These are phyloP conservation scores for Rissa tridactyla DNA, from an alignment of 2,113 vertebrate species.

Conservation along the genomic window DNA sequence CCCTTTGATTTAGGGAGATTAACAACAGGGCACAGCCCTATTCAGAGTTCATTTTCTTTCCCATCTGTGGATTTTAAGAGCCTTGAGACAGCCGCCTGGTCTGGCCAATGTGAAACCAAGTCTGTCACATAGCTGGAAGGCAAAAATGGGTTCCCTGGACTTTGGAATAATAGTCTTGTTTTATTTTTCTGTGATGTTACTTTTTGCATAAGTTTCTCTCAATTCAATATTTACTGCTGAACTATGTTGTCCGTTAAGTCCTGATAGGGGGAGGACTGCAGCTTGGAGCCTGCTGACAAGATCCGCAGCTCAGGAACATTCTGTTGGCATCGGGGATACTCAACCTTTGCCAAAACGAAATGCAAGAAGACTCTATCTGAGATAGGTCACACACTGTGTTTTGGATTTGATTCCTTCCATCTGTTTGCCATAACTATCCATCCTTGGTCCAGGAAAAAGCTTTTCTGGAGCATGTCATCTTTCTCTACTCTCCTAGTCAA, in stretches of 20 bases:
- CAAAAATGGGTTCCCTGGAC: not conserved
- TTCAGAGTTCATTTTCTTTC: conserved; percentile 9
- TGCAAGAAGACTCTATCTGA: not conserved
- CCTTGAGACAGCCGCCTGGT: not conserved
- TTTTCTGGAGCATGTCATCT: conserved; percentile 35
- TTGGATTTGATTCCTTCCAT: conserved; percentile 31
- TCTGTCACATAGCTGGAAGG: not conserved
- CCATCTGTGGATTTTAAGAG: not conserved
- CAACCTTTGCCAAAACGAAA: not conserved
- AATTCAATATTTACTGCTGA: conserved; percentile 4
- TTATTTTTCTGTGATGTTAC: not conserved
- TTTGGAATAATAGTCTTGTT: not conserved
- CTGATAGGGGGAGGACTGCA: not conserved
- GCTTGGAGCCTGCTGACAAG: conserved; percentile 5
- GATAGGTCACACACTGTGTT: conserved; percentile 53
- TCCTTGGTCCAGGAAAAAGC: conserved; percentile 47
- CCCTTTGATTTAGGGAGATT: not conserved
- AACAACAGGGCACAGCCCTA: not conserved
- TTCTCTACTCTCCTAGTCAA: not conserved
- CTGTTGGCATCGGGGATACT: not conserved
- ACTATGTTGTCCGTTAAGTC: not conserved
- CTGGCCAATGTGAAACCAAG: not conserved
- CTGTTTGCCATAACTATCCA: conserved; percentile 53
- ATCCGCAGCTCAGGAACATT: conserved; percentile 27
- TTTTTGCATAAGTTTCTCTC: not conserved